Evolutionary conservation across 2,888 invertebrate species (phyloP), one percentile per base, ranked within the genome.

Genomic region (Galeruca laticollis): DNA sequence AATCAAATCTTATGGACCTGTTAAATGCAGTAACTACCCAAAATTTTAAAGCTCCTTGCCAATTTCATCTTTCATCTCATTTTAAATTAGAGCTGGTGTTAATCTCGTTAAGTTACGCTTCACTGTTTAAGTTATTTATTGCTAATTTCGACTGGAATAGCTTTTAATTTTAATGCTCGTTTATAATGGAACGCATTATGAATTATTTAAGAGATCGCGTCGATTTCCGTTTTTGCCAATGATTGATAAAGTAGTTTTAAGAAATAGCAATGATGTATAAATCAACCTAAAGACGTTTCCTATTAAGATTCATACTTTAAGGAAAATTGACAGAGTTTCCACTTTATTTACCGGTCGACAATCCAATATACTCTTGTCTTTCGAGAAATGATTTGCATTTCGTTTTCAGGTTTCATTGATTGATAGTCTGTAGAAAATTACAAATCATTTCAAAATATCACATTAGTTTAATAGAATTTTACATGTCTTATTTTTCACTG

Each of bases 211-310:
- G 40, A 63, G 59, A 51, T 62, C 57, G 35, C 57, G 61, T 60
- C 57, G 62, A 70, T 70, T 61, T 70, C 66, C 65, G 66, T 67
- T 67, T 61, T 59, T 60, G 37, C 56, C 66, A 62, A 49, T 70
- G 70, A 70, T 70, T 70, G 66, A 70, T 70, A 62, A 70, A 70
- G 70, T 67, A 66, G 57, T 62, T 51, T 20, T 15, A 20, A 61
- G 51, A 59, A 70, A 67, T 35, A 66, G 57, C 37, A 59, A 59
- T 66, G 66, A 67, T 43, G 62, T 70, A 70, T 70, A 67, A 70
- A 70, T 70, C 70, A 70, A 40, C 57, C 52, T 52, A 62, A 65
- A 70, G 70, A 67, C 70, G 59, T 67, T 67, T 61, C 57, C 66
- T 64, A 70, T 66, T 70, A 70, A 61, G 56, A 70, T 66, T 66